phyloP scores from a whole-genome alignment of 1,140 invertebrate species.

The Caenorhabditis latens region DNA sequence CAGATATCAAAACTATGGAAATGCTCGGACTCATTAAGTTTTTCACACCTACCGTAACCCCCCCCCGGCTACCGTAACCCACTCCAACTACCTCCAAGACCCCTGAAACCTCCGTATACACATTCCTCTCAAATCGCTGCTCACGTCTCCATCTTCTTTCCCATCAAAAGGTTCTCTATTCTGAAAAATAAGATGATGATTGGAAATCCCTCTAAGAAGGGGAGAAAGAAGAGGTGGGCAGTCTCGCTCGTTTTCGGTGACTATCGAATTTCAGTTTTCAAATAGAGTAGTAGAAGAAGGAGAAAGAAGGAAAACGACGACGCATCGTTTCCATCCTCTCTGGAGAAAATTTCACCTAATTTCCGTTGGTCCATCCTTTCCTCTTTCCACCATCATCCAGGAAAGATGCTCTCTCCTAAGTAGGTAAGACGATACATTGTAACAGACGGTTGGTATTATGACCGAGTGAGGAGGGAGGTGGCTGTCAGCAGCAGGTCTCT shows the following conservation, averaged over 20 bases:
- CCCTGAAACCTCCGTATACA: no score
- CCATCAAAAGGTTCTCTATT: background rate
- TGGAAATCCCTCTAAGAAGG: conserved; percentile 34
- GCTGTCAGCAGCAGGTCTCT: conserved; percentile 50
- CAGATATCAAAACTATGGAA: no score
- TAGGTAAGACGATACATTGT: conserved; percentile 56
- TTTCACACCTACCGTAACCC: no score
- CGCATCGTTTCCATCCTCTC: background rate
- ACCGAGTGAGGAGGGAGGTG: background rate
- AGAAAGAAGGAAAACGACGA: background rate
- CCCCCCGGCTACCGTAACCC: no score
- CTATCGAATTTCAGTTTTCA: conserved; percentile 51
- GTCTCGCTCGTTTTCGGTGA: background rate
- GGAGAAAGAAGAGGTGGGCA: conserved; percentile 18
- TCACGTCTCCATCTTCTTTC: no score
- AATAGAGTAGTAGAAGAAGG: background rate
- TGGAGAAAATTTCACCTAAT: conserved; percentile 37
- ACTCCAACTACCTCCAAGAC: no score
- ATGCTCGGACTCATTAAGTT: no score
- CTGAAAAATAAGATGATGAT: conserved; percentile 56
- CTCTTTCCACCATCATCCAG: background rate
- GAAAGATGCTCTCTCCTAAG: background rate
- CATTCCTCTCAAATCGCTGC: no score
- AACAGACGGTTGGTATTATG: conserved; percentile 55
- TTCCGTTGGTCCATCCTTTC: conserved; percentile 27